Evolutionary conservation across 2,888 invertebrate species (phyloP), one percentile per base, ranked within the genome.

Genomic region (Drosophila bunnanda): DNA sequence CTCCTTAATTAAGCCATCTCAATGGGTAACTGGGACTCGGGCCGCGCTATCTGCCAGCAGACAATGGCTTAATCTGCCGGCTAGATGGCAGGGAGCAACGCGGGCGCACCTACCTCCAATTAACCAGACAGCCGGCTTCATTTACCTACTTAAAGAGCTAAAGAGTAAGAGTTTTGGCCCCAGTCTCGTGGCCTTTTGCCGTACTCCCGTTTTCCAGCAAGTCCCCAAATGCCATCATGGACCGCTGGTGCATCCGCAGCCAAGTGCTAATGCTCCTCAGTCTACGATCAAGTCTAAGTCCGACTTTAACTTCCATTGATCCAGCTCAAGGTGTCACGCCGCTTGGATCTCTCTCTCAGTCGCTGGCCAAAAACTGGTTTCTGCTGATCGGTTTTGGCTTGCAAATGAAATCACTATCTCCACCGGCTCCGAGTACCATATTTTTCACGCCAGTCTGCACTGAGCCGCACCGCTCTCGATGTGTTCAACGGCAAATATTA

Each of bases 21-120:
- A 68, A 60, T 69, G 65, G 79, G 65, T 75, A 77, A 79, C 77
- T 77, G 75, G 68, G 71, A 74, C 67, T 67, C 55, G 32, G 59
- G 43, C 30, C 56, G 13, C 52, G 76, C 79, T 85, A 85, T 85
- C 85, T 77, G 60, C 15, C 43, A 48, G 48, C 66, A 78, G 72
- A 85, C 85, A 85, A 86, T 85, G 75, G 79, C 70, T 77, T 72
- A 79, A 85, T 85, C 86, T 80, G 36, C 44, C 67, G 60, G 56
- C 54, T 57, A 70, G 66, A 72, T 69, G 62, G 52, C 52, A 68
- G 48, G 28, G 34, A 17, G 64, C 55, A 62, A 17, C 36, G 44
- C 59, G 46, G 70, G 85, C 85, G 82, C 85, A 84, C 85, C 85
- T 84, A 76, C 64, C 64, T 41, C 64, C 84, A 81, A 81, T 84